A percentile compares a stretch with the other conserved stretches of the same genome.
Evolutionary conservation across 1,140 invertebrate species (phyloP).

Genomic region (Drosophila setifemur): DNA sequence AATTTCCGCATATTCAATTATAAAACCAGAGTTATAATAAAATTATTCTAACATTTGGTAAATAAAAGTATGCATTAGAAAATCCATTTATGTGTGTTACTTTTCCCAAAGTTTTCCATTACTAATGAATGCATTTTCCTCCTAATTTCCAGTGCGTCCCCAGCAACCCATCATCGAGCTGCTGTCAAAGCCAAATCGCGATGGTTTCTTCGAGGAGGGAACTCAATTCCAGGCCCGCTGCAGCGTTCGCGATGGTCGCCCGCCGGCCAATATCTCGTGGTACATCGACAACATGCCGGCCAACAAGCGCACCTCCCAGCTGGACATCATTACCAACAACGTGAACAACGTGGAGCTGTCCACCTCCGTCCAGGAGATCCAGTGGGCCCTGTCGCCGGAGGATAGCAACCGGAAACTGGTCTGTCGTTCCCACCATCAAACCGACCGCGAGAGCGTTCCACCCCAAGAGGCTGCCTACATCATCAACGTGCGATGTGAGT

Average conservation of each 20-base stretch:
- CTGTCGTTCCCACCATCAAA: slow-evolving; percentile 86
- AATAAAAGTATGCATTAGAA: too few relatives aligned
- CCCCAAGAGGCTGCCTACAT: slow-evolving; percentile 69
- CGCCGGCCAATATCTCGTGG: slow-evolving; percentile 88
- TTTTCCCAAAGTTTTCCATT: background rate
- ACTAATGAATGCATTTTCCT: background rate
- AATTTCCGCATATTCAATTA: too few relatives aligned
- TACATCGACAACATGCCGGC: slow-evolving; percentile 86
- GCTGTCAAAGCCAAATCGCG: slow-evolving; percentile 82
- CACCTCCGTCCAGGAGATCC: slow-evolving; percentile 86
- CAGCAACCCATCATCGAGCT: slow-evolving; percentile 84
- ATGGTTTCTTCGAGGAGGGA: slow-evolving; percentile 84
- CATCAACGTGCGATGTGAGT: slow-evolving; percentile 74
- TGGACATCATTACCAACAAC: slow-evolving; percentile 82
- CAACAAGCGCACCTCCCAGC: slow-evolving; percentile 84
- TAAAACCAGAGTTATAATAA: too few relatives aligned
- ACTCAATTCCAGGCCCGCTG: slow-evolving; percentile 86
- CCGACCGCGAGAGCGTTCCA: slow-evolving; percentile 69
- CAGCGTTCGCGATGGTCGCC: slow-evolving; percentile 86
- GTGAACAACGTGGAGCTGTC: slow-evolving; percentile 83
- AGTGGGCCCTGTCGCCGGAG: slow-evolving; percentile 84
- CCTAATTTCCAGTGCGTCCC: slow-evolving; percentile 84
- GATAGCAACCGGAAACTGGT: slow-evolving; percentile 86
- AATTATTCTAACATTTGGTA: too few relatives aligned
- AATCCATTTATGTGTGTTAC: too few relatives aligned